These are phyloP conservation scores for Liparis tanakae DNA, from an alignment of 2,797 vertebrate genomes.

Conservation along the genomic window DNA sequence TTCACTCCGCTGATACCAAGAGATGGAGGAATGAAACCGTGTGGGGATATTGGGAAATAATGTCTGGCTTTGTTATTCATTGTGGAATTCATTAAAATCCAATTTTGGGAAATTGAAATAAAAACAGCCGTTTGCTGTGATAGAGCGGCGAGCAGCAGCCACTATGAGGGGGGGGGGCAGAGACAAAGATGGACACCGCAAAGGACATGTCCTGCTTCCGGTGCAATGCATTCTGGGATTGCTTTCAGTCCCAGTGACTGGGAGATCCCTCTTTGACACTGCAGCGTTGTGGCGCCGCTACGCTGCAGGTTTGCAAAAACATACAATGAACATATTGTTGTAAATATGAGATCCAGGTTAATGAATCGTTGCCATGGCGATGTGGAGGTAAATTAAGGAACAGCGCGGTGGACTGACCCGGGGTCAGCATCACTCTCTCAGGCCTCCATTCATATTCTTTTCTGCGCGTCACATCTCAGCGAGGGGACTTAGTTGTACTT, in stretches of 20 bases:
- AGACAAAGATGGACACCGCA: too few relatives aligned
- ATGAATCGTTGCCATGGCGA: background rate
- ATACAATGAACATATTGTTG: background rate
- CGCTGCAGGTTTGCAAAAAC: background rate
- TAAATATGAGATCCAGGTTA: background rate
- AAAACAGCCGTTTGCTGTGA: constrained; percentile 65
- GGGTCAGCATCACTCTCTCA: constrained; percentile 49
- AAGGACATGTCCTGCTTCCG: background rate
- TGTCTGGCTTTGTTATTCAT: constrained; percentile 74
- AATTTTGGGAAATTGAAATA: constrained; percentile 70
- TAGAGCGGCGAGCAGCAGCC: constrained; percentile 43
- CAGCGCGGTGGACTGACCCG: constrained; percentile 29
- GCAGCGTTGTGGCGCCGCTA: too few relatives aligned
- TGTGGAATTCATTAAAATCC: constrained; percentile 75
- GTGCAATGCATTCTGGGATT: constrained; percentile 25
- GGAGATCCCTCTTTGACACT: background rate
- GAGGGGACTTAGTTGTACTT: constrained; percentile 35
- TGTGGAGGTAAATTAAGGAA: background rate
- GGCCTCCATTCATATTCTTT: constrained; percentile 63
- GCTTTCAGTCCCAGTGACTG: background rate
- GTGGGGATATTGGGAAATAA: constrained; percentile 70
- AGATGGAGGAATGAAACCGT: constrained; percentile 64
- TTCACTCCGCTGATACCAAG: constrained; percentile 67
- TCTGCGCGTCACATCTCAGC: constrained; percentile 46
- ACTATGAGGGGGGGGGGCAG: constrained; percentile 19